Base-by-base conservation (phyloP, 2,888 invertebrate genomes). In the Eristalis intricaria region DNA sequence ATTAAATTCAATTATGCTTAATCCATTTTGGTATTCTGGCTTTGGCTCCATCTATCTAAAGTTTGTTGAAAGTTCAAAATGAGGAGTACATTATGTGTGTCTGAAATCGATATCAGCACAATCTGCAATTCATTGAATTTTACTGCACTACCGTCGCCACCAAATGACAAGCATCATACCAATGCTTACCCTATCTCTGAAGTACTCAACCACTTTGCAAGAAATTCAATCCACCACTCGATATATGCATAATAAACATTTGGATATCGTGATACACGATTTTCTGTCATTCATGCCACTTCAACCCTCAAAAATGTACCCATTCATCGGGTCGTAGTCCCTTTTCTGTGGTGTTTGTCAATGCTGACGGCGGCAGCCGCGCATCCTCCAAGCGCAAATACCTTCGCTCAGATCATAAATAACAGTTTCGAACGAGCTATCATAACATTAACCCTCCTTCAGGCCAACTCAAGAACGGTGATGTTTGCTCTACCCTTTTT, bases 241-340 rank as follows among this genome's bases (percentile, higher is more conserved):
- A 80, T 75, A 32, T 81, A 69, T 78, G 78, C 73, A 69, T 71
- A 74, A 78, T 78, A 69, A 84, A 77, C 73, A 69, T 73, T 84
- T 58, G 22, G 56, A 78, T 84, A 78, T 78, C 69, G 69, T 84
- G 84, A 78, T 69, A 79, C 74, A 74, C 73, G 78, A 73, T 69
- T 79, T 66, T 75, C 73, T 69, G 35, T 73, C 63, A 77, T 63
- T 63, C 73, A 22, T 70, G 38, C 35, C 19, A 65, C 43, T 65
- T 35, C 23, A 38, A 77, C 66, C 74, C 73, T 60, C 65, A n/a
- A 50, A 69, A 69, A 19, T 58, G 23, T 19, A 23, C 43, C 58
- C 71, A 65, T 71, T 78, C 40, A 32, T 71, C 15, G 65, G 22
- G n/a, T 81, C 64, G 40, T 61, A 15, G 68, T 56, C 43, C 63